Base-by-base conservation (phyloP, 2,797 vertebrate genomes). In the Tapera naevia region DNA sequence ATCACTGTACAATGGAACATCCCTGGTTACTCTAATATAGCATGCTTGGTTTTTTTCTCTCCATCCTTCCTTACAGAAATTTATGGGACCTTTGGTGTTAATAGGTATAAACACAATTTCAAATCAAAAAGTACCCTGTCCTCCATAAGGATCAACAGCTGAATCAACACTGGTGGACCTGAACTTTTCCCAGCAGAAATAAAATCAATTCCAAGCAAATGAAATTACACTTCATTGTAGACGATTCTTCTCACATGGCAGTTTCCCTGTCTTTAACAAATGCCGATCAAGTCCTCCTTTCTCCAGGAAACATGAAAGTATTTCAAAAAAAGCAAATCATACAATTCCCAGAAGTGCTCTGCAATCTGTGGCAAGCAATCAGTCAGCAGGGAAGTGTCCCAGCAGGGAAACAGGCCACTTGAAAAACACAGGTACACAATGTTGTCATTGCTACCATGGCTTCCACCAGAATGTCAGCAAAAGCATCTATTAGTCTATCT, bases 261-360 rank as follows among this genome's bases (percentile, higher is more conserved):
- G 19, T 37, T 64, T 46, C 81, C 54, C 51, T 13, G 24, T 67
- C 51, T 75, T 65, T 86, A 74, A 39, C 51, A 88, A 80, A 86
- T 37, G 23, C 17, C 0, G 4, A 45, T 43, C 11, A 88, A 90
- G 58, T 33, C 16, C 32, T 79, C 25, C n/a, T 65, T 83, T 91
- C 54, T 88, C 46, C 32, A 45, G 19, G 15, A 48, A 85, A 54
- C 51, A 87, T 5, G 8, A 41, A 80, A 74, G 30, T 65, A 69
- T 56, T 82, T 93, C 13, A 88, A 64, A 70, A 72, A 85, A 69
- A 80, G 5, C 25, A 75, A 65, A 71, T 28, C 7, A 54, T 21
- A 71, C n/a, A 78, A 60, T 72, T 93, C 78, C 62, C 75, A 88
- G 65, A 94, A 91, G 74, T n/a, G 8, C 33, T 92, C 37, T 83